Percentiles rank a stretch among this genome's conserved stretches.
Conservation (phyloP, 1,140 invertebrate species). For the Polyergus mexicanus region DNA sequence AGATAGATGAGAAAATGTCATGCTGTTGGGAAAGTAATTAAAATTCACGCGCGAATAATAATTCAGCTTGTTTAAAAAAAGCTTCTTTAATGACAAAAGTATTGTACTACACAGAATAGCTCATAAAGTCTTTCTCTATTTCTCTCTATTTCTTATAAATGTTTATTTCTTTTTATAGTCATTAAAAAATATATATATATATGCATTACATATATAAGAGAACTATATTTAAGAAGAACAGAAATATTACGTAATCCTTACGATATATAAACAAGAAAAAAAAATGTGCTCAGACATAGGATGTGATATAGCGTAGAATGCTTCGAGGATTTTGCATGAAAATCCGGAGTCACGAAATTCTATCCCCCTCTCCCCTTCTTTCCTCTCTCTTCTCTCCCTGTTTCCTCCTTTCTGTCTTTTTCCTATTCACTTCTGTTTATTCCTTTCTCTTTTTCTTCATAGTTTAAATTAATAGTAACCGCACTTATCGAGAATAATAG, state of each 20-base stretch:
- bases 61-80: constrained; percentile 55
- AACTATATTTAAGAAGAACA: constrained; percentile 33
- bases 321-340: constrained; percentile 82
- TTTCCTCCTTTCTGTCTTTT: neutral
- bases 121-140: constrained; percentile 49
- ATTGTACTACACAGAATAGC: constrained; percentile 46
- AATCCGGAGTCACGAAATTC: constrained; percentile 77
- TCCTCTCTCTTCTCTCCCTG: neutral
- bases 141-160: constrained; percentile 64
- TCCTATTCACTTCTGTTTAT: too few relatives aligned
- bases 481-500: constrained; percentile 16
- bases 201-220: constrained; percentile 63
- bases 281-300: constrained; percentile 84
- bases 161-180: constrained; percentile 56
- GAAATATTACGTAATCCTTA: constrained; percentile 59
- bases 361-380: constrained; percentile 15
- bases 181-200: constrained; percentile 46
- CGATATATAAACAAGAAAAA: constrained; percentile 69
- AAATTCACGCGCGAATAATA: constrained; percentile 38
- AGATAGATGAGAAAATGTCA: constrained; percentile 78
- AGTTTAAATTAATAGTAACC: constrained; percentile 38
- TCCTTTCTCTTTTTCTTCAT: constrained; percentile 37
- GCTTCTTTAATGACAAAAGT: constrained; percentile 22
- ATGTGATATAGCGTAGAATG: constrained; percentile 85
- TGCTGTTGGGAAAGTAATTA: constrained; percentile 81